Evolutionary conservation across 92 coral and sea anemone species (phyloP), one percentile per base, ranked within the genome.

Genomic region (Palythoa caribaeorum): DNA sequence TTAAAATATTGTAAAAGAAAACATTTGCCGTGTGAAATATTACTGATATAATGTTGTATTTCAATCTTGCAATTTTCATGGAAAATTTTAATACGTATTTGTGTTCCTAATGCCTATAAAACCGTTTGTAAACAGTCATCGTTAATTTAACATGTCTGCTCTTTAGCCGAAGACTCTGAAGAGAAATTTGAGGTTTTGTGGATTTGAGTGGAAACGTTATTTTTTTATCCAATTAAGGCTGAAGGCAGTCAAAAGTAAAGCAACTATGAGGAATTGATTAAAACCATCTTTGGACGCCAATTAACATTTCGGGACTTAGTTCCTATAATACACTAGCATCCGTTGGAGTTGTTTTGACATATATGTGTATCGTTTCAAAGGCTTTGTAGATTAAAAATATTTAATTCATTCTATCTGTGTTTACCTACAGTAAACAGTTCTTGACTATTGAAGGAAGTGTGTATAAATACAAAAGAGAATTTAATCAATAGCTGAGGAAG

Each of bases 71-170:
- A 3, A 47, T 65, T 65, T 48, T 81, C 73, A 14, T 66, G 35
- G 38, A 80, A 81, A 81, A 66, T 40, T 35, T 66, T 81, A 81
- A 47, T 66, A 66, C 12, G 5, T 81, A 36, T 81, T 80, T 80
- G 72, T n/a, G 37, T 28, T 81, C 66, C 86, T 44, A 40, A 66
- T 66, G 50, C 7, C 50, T 44, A 44, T 44, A 44, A 28, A 28
- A 20, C 63, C 39, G 17, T 62, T 65, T 81, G 62, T 65, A 21
- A 81, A 47, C 62, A 17, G 71, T 38, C 60, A n/a, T 62, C 60
- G 60, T 60, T 81, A 44, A 66, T 80, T 80, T 63, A 35, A 63
- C 21, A 80, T 39, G 35, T 68, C 59, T 81, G 73, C 86, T 81
- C 75, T 65, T 44, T 47, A 15, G 4, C 21, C 62, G 6, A 28